phyloP scores from a whole-genome alignment of 2,113 vertebrate genomes.

The Columba livia region DNA sequence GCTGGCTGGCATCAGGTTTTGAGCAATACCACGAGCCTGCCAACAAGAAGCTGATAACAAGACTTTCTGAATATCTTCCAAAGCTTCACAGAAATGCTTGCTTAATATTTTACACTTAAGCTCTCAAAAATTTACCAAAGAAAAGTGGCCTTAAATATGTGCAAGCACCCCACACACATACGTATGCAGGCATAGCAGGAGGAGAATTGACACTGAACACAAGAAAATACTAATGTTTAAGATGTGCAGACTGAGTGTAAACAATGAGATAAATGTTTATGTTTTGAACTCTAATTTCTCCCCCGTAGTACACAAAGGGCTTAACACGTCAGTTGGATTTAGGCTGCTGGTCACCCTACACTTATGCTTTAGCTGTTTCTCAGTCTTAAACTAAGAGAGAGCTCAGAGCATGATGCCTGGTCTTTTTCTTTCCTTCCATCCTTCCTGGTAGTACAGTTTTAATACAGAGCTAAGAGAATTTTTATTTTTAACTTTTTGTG shows the following conservation, averaged over 20 bases:
- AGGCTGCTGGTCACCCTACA: neutral
- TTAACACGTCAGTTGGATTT: neutral
- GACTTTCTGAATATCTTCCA: constrained; percentile 70
- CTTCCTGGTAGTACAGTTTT: neutral
- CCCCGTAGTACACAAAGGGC: neutral
- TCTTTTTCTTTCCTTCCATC: neutral
- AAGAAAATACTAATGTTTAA: constrained; percentile 44
- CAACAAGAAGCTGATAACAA: constrained; percentile 72
- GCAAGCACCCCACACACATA: neutral
- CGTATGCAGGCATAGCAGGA: neutral
- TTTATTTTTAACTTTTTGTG: neutral
- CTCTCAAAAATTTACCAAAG: constrained; percentile 53
- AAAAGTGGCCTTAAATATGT: constrained; percentile 36
- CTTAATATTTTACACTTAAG: constrained; percentile 47
- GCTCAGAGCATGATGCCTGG: neutral
- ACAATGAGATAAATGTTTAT: constrained; percentile 4
- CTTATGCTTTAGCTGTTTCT: neutral
- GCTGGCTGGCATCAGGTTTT: constrained; percentile 56
- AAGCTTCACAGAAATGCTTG: constrained; percentile 59
- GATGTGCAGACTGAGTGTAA: neutral
- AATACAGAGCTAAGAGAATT: neutral
- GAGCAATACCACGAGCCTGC: constrained; percentile 48
- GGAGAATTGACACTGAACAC: neutral
- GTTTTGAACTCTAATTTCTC: neutral
- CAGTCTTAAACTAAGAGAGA: neutral